Evolutionary conservation across 2,113 vertebrate genomes (phyloP), one percentile per base, ranked within the genome.

Genomic region (Maccullochella peelii): DNA sequence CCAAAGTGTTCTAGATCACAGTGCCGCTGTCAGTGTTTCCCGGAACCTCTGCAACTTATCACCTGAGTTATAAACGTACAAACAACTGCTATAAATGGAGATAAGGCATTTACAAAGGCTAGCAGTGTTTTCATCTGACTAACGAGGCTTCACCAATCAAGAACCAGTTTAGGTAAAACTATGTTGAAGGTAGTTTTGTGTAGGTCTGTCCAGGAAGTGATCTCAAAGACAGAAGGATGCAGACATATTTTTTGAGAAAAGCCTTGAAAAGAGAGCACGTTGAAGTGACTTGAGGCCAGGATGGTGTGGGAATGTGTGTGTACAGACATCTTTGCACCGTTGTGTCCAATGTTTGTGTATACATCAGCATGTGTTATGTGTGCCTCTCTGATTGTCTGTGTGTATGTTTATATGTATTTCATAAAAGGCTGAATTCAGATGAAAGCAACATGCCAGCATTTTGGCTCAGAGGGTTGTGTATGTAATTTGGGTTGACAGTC

Each of bases 51-150:
- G 84, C 63, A 80, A 67, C 89, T 92, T 91, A 91, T 94, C 84
- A 86, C 44, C 59, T 12, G 69, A 85, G 85, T 88, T 89, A 75
- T 92, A 93, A 93, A 90, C 50, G 33, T 72, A 59, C 81, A 86
- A 87, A 88, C 74, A 81, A 69, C 70, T 20, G 58, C 86, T 73
- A 88, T 88, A 90, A 91, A 91, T 80, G 65, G 49, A 73, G 75
- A 79, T 50, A 66, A 40, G 79, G 23, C 57, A 30, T 66, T 76
- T 44, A 85, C 79, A 88, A 88, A 91, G 84, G 57, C 58, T 30
- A 77, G 73, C 67, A 10, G 57, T 81, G 77, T 89, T 91, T 80
- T 57, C 20, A 52, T 70, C 57, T 79, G 73, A 88, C 82, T 77
- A 42, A 85, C 77, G 38, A 49, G 66, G 68, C 52, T 30, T 78